These are phyloP conservation scores for Drosophila ercepeae DNA, from an alignment of 1,140 invertebrate species.

Conservation along the genomic window DNA sequence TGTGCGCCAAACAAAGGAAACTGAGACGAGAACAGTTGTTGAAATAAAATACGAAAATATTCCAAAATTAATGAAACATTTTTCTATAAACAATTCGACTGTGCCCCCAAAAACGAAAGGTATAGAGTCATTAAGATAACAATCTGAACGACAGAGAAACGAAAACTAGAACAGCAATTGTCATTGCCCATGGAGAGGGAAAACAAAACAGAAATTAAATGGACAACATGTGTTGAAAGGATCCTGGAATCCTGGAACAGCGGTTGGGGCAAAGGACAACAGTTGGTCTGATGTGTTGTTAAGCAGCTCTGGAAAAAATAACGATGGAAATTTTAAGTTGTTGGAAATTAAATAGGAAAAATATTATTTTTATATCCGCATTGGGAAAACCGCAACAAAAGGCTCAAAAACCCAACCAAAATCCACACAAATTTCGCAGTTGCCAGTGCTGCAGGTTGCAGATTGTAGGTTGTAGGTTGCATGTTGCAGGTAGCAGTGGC, in stretches of 20 bases:
- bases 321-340: slow-evolving; percentile 2
- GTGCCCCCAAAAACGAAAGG: slow-evolving; percentile 42
- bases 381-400: slow-evolving; percentile 34
- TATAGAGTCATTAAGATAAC: slow-evolving; percentile 81
- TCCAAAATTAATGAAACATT: slow-evolving; percentile 71
- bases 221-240: slow-evolving; percentile 70
- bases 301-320: background rate
- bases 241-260: slow-evolving; percentile 3
- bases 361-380: slow-evolving; percentile 42
- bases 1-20: slow-evolving; percentile 53
- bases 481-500: slow-evolving; percentile 37
- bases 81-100: slow-evolving; percentile 21
- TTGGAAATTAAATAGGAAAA: slow-evolving; percentile 33
- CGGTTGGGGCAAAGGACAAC: slow-evolving; percentile 15
- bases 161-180: slow-evolving; percentile 75
- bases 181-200: slow-evolving; percentile 42
- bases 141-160: slow-evolving; percentile 66
- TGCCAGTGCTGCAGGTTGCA: slow-evolving; percentile 3
- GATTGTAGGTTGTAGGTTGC: slow-evolving; percentile 51
- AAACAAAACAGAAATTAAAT: slow-evolving; percentile 64
- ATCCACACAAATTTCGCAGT: slow-evolving; percentile 48
- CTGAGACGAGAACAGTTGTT: slow-evolving; percentile 59
- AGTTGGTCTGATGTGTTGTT: slow-evolving; percentile 29
- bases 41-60: slow-evolving; percentile 65
- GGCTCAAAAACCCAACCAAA: slow-evolving; percentile 36